Conservation (phyloP, 2,797 vertebrate species). For the Mus minutoides region DNA sequence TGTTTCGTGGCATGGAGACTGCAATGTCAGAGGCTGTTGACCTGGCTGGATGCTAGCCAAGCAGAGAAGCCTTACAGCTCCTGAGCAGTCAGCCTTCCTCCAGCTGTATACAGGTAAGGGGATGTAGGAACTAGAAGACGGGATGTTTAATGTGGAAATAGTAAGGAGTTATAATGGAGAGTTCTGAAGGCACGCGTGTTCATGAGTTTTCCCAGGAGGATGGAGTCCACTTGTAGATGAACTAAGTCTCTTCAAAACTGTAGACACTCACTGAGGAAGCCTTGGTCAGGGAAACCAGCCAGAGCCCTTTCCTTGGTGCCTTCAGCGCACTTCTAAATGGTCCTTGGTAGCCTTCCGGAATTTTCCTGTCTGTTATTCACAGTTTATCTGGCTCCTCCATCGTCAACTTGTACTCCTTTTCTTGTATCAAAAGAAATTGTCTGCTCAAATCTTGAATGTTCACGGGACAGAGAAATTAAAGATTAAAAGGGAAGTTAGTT, state of each 20-base stretch:
- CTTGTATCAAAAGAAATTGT: not conserved
- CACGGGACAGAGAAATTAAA: not conserved
- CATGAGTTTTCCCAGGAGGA: not conserved
- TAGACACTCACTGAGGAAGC: not conserved
- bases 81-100: fast-evolving
- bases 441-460: not conserved
- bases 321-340: not conserved
- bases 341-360: not conserved
- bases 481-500: not conserved
- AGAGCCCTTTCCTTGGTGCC: not conserved
- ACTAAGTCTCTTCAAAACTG: not conserved
- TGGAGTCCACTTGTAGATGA: not conserved
- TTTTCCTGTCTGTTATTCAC: not conserved
- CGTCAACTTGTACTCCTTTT: constrained; percentile 4
- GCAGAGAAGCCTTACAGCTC: not conserved
- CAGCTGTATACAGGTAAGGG: not conserved
- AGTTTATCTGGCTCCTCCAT: not conserved
- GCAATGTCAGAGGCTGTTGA: not conserved
- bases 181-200: not conserved
- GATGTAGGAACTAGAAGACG: not conserved
- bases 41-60: not conserved
- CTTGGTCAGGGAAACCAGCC: not conserved
- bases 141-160: not conserved
- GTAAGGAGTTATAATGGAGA: not conserved
- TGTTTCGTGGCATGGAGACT: not conserved